phyloP scores from a whole-genome alignment of 2,888 invertebrate genomes.

The Zygogramma bicolorata region DNA sequence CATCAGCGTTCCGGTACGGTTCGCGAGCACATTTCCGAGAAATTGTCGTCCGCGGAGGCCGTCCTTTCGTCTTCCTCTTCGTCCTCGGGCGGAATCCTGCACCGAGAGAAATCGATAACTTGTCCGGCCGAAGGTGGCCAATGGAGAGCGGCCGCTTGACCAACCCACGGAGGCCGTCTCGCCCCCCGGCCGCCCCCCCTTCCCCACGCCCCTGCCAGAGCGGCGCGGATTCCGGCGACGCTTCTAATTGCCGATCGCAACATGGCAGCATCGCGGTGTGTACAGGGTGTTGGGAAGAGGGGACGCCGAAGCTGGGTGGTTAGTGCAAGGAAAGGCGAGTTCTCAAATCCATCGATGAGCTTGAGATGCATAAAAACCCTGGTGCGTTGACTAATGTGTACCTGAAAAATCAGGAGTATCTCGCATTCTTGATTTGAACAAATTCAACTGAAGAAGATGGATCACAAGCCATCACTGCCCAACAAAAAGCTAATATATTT shows the following conservation, averaged over 20 bases:
- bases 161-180: slow-evolving; percentile 35
- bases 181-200: neutral
- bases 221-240: slow-evolving; percentile 29
- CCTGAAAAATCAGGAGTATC: too few species aligned
- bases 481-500: too few species aligned
- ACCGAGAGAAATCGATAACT: slow-evolving; percentile 41
- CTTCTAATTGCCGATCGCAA: slow-evolving; percentile 40
- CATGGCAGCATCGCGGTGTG: slow-evolving; percentile 30
- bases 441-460: too few species aligned
- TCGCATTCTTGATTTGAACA: too few species aligned
- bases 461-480: too few species aligned
- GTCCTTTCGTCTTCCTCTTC: slow-evolving; percentile 8
- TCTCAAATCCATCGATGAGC: too few species aligned
- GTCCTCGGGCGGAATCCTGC: slow-evolving; percentile 21
- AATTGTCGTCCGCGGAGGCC: slow-evolving; percentile 2
- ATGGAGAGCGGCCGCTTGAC: slow-evolving; percentile 51
- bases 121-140: slow-evolving; percentile 58
- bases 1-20: neutral
- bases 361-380: too few species aligned
- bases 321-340: too few species aligned
- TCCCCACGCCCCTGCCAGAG: neutral
- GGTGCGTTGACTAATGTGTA: too few species aligned
- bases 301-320: neutral
- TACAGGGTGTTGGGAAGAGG: neutral
- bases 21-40: slow-evolving; percentile 8